Percentiles rank a stretch among this genome's conserved stretches.
Conservation (phyloP, 2,113 vertebrate genomes). For the Camelus bactrianus region DNA sequence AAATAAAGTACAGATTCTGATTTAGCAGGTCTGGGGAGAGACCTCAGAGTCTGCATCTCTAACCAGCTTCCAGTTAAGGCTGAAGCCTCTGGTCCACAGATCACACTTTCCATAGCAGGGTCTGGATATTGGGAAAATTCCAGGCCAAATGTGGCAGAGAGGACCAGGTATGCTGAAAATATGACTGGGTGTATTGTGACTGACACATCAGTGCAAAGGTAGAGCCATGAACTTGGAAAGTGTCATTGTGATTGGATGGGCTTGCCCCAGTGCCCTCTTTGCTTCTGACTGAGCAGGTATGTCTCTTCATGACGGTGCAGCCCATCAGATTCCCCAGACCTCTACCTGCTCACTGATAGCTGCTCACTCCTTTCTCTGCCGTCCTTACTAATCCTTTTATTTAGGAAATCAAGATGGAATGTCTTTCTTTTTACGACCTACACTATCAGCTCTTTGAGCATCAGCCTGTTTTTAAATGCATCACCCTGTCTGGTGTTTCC, state of each 20-base stretch:
- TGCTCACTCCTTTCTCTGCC: too few species aligned
- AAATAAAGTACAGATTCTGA: not conserved
- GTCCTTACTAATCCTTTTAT: not conserved
- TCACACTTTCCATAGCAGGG: rapidly evolving
- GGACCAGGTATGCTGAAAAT: rapidly evolving
- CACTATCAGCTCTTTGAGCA: not conserved
- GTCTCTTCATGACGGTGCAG: not conserved
- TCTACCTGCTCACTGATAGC: not conserved
- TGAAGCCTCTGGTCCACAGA: not conserved
- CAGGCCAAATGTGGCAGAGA: too few species aligned
- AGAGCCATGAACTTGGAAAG: not conserved
- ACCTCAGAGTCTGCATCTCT: not conserved
- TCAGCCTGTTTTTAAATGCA: not conserved
- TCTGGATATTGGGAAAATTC: not conserved
- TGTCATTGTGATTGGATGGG: not conserved
- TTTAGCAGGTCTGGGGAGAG: not conserved
- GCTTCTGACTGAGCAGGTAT: not conserved
- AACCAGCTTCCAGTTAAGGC: not conserved
- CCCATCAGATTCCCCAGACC: not conserved
- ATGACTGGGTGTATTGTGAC: not conserved
- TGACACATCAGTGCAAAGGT: too few species aligned
- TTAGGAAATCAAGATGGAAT: not conserved
- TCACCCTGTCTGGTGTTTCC: too few species aligned
- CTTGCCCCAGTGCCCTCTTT: rapidly evolving
- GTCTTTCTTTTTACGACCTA: not conserved